Conservation (phyloP, 2,888 invertebrate genomes). For the Drosophila mimetica region DNA sequence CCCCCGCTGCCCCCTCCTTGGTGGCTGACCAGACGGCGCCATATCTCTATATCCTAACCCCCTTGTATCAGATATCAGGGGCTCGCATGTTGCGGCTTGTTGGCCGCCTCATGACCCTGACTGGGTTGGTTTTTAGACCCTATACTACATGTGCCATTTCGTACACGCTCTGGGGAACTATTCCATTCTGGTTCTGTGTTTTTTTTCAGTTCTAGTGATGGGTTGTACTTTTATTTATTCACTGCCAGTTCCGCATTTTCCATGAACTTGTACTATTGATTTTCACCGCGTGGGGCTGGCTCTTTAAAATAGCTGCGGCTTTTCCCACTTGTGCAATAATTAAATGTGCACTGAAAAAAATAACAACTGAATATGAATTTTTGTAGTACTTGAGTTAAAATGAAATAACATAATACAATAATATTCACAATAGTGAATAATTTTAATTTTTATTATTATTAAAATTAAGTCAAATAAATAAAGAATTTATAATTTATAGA, state of each 20-base stretch:
- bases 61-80: slow-evolving; percentile 43
- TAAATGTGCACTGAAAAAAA: slow-evolving; percentile 21
- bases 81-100: slow-evolving; percentile 47
- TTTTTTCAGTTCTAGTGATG: slow-evolving; percentile 18
- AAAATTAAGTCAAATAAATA: no score
- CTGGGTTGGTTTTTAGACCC: slow-evolving; percentile 11
- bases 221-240: slow-evolving; percentile 18
- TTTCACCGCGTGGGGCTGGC: slow-evolving; percentile 47
- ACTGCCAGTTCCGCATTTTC: slow-evolving; percentile 52
- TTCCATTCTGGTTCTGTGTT: slow-evolving; percentile 15
- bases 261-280: slow-evolving; percentile 74
- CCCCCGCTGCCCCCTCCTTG: slow-evolving; percentile 1
- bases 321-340: slow-evolving; percentile 49
- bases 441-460: neutral
- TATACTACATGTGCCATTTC: slow-evolving; percentile 39
- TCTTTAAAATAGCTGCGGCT: slow-evolving; percentile 46
- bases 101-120: slow-evolving; percentile 41
- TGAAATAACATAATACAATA: no score
- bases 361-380: no score
- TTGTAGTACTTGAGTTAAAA: no score
- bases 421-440: no score
- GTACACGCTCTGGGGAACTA: slow-evolving; percentile 23
- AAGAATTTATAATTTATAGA: no score
- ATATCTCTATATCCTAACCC: slow-evolving; percentile 12
- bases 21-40: slow-evolving; percentile 42